Evolutionary conservation across 2,888 invertebrate genomes (phyloP).

Genomic region (Sericinus montela): DNA sequence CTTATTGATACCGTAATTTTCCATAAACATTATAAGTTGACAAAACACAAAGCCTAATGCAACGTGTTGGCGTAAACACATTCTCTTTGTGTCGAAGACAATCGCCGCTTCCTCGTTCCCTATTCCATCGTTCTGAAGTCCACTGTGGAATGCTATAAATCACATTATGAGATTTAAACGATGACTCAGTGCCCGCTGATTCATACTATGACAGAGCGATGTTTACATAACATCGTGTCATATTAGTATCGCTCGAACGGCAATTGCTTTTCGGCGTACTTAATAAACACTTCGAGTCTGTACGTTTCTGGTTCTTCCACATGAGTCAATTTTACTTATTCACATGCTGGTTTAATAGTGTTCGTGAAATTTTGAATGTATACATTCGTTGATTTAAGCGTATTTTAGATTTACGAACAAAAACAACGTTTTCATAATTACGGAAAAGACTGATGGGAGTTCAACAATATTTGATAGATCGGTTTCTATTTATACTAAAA

Average conservation of each 20-base stretch:
- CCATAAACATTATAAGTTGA: not conserved
- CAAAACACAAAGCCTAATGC: not conserved
- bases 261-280: not conserved
- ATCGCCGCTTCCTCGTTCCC: not conserved
- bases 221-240: slow-evolving; percentile 10
- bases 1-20: not conserved
- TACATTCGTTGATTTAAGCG: too few species aligned
- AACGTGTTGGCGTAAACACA: not conserved
- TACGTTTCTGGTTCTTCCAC: not conserved
- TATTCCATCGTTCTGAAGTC: not conserved
- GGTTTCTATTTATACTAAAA: too few species aligned
- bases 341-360: not conserved
- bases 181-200: slow-evolving; percentile 11
- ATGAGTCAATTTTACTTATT: too few species aligned
- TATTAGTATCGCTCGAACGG: not conserved
- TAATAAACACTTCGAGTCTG: not conserved
- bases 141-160: not conserved
- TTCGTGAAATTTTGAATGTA: not conserved
- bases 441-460: not conserved
- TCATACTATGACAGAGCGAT: slow-evolving; percentile 4
- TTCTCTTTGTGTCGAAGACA: not conserved
- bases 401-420: too few species aligned
- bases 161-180: not conserved
- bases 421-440: too few species aligned
- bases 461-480: too few species aligned